These are phyloP conservation scores for Galerucella nymphaeae DNA, from an alignment of 2,888 invertebrate species.

Conservation along the genomic window DNA sequence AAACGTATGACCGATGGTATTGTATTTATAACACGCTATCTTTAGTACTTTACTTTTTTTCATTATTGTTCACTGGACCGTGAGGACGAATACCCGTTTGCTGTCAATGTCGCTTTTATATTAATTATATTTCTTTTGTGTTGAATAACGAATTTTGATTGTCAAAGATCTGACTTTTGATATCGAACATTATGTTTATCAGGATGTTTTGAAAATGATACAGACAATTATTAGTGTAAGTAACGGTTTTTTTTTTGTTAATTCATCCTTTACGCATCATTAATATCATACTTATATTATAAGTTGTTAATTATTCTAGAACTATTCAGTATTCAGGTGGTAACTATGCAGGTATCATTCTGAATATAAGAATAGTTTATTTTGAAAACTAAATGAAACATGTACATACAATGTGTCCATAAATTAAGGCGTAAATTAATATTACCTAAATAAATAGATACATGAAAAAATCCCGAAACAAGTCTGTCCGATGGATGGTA, in stretches of 20 bases:
- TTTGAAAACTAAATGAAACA: too few species aligned
- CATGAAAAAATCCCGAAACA: too few species aligned
- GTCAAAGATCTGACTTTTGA: slow-evolving; percentile 9
- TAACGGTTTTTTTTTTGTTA: slow-evolving; percentile 5
- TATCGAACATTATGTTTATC: background rate
- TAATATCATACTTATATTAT: too few species aligned
- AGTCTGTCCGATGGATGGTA: too few species aligned
- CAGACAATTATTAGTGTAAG: background rate
- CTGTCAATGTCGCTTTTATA: slow-evolving; percentile 43
- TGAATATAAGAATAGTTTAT: too few species aligned
- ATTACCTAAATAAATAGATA: too few species aligned
- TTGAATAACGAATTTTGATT: slow-evolving; percentile 29
- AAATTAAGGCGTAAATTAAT: too few species aligned
- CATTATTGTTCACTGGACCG: slow-evolving; percentile 54
- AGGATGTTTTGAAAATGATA: slow-evolving; percentile 6
- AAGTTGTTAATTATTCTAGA: too few species aligned
- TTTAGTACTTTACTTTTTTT: slow-evolving; percentile 55
- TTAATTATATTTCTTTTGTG: slow-evolving; percentile 26
- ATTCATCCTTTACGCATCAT: background rate
- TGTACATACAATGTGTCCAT: too few species aligned
- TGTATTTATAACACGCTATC: background rate
- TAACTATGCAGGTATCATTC: too few species aligned
- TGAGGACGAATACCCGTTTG: slow-evolving; percentile 51
- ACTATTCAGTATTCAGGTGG: too few species aligned
- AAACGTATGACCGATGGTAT: background rate